These are phyloP conservation scores for Benthosema pterotum DNA, from an alignment of 2,797 vertebrate genomes.

Conservation along the genomic window DNA sequence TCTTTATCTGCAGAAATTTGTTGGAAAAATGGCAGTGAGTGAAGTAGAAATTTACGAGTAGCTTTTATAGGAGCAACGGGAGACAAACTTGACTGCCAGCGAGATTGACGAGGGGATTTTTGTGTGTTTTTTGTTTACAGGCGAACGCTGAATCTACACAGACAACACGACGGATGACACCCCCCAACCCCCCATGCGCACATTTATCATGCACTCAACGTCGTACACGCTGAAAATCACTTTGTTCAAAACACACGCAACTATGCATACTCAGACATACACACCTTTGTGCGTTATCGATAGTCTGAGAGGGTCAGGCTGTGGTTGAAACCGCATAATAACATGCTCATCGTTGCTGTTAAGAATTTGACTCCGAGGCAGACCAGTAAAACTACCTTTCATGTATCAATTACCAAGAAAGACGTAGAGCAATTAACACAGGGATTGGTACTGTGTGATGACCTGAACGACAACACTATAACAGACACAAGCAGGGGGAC, in stretches of 20 bases:
- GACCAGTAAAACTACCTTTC: slow-evolving; percentile 21
- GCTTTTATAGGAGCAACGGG: slow-evolving; percentile 36
- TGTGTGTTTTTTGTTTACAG: slow-evolving; percentile 7
- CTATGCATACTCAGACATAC: neutral
- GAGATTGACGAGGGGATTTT: slow-evolving; percentile 8
- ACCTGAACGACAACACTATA: slow-evolving; percentile 49
- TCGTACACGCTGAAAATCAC: no score
- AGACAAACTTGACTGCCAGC: slow-evolving; percentile 15
- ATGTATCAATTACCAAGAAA: slow-evolving; percentile 59
- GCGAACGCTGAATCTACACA: slow-evolving; percentile 2
- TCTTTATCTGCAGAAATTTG: slow-evolving; percentile 49
- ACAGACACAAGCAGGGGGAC: slow-evolving; percentile 38
- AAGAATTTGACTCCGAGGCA: neutral
- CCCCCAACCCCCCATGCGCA: neutral
- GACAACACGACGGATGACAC: neutral
- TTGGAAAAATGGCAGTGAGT: slow-evolving; percentile 34
- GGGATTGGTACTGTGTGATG: slow-evolving; percentile 35
- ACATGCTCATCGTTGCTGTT: neutral
- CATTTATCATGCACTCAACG: neutral
- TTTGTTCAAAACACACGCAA: no score
- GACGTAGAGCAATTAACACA: slow-evolving; percentile 30
- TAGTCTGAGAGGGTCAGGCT: neutral
- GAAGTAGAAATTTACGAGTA: slow-evolving; percentile 48
- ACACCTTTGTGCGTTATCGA: neutral
- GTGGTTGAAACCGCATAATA: neutral